Evolutionary conservation across 2,797 vertebrate genomes (phyloP), one percentile per base, ranked within the genome.

Genomic region (Rhynchonycteris naso): DNA sequence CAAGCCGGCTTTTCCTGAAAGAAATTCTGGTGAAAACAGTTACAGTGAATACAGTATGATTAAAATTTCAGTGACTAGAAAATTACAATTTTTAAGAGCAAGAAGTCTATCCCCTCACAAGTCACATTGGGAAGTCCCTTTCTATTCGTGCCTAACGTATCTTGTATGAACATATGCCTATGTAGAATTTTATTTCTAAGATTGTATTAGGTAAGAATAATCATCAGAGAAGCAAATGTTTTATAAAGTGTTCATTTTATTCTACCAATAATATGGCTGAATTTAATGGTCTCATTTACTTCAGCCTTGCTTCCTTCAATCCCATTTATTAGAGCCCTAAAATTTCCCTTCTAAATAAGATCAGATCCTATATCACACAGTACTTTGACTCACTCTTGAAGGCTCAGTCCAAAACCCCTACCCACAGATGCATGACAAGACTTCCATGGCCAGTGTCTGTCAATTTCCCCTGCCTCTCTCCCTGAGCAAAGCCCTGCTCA

Each of bases 201-300:
- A 78, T 58, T 74, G 13, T 76, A 26, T 88, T 78, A 91, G n/a
- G 21, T 92, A 61, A 88, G 71, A 85, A 65, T 82, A 80, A 92
- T 72, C 26, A 54, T 56, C 56, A 96, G 43, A 93, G 54, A 74
- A 92, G 21, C 59, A 88, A 90, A 59, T n/a, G 52, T 22, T 72
- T 35, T 79, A 61, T 83, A 76, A 79, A 69, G 83, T 89, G 89
- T 47, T 83, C 33, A 56, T 88, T 95, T 84, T 90, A 76, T 89
- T 74, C 43, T 92, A 63, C 69, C 33, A 52, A 76, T 59, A 86
- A 52, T 56, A 38, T 69, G 22, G 12, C 43, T 69, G 78, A 72
- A 21, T 8, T 63, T 52, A 68, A 84, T 69, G 75, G 50, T 43
- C 21, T 94, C 35, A 58, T 9, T 78, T 79, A 72, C n/a, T 66